A percentile compares a stretch with the other conserved stretches of the same genome.
Conservation (phyloP, 2,113 vertebrate genomes). For the Scomber scombrus region DNA sequence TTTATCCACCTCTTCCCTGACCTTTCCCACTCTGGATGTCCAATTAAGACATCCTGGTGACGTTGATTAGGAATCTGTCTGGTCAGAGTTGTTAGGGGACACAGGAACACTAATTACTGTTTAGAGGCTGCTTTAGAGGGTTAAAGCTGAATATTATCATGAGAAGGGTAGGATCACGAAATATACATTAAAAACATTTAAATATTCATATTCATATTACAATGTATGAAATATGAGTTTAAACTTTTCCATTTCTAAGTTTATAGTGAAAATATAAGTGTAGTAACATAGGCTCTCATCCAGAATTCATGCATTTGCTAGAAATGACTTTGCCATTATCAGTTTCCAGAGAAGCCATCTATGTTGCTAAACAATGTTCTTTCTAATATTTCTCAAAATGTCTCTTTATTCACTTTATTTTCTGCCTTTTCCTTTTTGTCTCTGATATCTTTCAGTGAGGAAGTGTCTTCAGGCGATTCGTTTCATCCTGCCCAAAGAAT, state of each 20-base stretch:
- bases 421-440: not conserved
- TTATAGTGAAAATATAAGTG: too few relatives aligned
- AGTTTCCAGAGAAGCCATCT: too few relatives aligned
- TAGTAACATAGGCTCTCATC: too few relatives aligned
- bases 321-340: not conserved
- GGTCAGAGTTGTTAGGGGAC: conserved; percentile 51
- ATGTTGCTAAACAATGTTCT: too few relatives aligned
- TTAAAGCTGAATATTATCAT: not conserved
- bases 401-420: not conserved
- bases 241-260: too few relatives aligned
- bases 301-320: not conserved
- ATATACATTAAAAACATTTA: too few relatives aligned
- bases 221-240: too few relatives aligned
- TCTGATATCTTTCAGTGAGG: conserved; percentile 85
- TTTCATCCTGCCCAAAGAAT: conserved; percentile 93
- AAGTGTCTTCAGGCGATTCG: conserved; percentile 93
- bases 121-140: not conserved
- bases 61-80: conserved; percentile 76
- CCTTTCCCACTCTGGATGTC: conserved; percentile 77
- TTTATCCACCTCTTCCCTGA: conserved; percentile 79
- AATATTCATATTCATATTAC: too few relatives aligned
- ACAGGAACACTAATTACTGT: conserved; percentile 56
- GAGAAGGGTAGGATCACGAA: not conserved
- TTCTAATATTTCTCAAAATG: not conserved
- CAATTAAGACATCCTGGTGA: conserved; percentile 74